These are phyloP conservation scores for Melieria picta DNA, from an alignment of 2,888 invertebrate species.

Conservation along the genomic window DNA sequence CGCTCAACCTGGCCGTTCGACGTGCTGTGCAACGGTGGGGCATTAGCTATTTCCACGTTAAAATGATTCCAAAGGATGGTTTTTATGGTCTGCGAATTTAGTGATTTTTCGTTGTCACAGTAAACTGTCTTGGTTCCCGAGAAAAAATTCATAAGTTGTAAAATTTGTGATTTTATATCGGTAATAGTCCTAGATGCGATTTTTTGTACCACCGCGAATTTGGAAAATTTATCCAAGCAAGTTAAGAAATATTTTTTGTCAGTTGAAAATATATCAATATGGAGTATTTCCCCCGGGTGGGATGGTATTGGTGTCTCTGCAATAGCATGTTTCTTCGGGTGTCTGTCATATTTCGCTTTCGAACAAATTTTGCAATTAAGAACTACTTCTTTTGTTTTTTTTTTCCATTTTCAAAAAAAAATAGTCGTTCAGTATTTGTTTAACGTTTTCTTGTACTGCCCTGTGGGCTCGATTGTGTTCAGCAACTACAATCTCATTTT, in stretches of 20 bases:
- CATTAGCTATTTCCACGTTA: background rate
- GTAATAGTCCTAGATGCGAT: conserved; percentile 36
- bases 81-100: conserved; percentile 24
- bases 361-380: conserved; percentile 33
- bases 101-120: conserved; percentile 18
- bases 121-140: conserved; percentile 14
- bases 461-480: background rate
- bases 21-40: background rate
- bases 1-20: conserved; percentile 35
- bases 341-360: conserved; percentile 35
- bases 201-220: background rate
- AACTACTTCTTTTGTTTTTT: conserved; percentile 32
- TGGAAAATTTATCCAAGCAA: background rate
- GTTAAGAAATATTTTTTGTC: background rate
- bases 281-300: background rate
- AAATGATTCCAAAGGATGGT: conserved; percentile 1
- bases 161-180: conserved; percentile 36
- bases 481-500: background rate
- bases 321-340: conserved; percentile 14
- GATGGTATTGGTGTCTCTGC: conserved; percentile 36
- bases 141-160: conserved; percentile 37
- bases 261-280: background rate
- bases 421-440: background rate
- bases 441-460: background rate
- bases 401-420: background rate